phyloP scores from a whole-genome alignment of 2,113 vertebrate species.

The Pantherophis guttatus region DNA sequence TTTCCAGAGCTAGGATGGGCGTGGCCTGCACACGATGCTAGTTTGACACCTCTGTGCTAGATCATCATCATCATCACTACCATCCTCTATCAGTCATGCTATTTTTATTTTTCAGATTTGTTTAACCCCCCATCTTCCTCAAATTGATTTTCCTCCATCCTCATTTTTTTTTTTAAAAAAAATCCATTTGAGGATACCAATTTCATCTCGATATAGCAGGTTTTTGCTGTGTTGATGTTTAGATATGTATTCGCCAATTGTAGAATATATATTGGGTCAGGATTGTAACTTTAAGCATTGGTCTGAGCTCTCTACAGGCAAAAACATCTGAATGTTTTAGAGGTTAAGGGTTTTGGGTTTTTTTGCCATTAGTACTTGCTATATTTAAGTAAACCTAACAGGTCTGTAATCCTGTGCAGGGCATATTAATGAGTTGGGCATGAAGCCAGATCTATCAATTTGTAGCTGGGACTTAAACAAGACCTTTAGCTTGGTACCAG shows the following conservation, averaged over 20 bases:
- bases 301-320: background rate
- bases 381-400: conserved; percentile 1
- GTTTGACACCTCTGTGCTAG: too few relatives aligned
- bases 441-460: conserved; percentile 14
- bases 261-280: background rate
- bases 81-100: background rate
- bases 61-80: background rate
- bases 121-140: background rate
- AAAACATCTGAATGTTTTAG: background rate
- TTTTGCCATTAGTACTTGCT: background rate
- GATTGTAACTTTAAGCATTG: background rate
- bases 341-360: background rate
- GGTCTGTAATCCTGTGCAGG: background rate
- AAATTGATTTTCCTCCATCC: background rate
- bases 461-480: conserved; percentile 8
- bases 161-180: background rate
- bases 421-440: background rate
- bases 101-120: background rate
- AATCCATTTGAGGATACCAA: background rate
- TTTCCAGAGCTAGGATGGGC: too few relatives aligned
- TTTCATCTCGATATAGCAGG: background rate
- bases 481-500: conserved; percentile 29
- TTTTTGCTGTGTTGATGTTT: background rate
- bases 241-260: background rate
- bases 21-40: too few relatives aligned